Percentiles rank a stretch among this genome's conserved stretches.
Evolutionary conservation across 2,113 vertebrate genomes (phyloP).

Genomic region (Nannobrachium achirus): DNA sequence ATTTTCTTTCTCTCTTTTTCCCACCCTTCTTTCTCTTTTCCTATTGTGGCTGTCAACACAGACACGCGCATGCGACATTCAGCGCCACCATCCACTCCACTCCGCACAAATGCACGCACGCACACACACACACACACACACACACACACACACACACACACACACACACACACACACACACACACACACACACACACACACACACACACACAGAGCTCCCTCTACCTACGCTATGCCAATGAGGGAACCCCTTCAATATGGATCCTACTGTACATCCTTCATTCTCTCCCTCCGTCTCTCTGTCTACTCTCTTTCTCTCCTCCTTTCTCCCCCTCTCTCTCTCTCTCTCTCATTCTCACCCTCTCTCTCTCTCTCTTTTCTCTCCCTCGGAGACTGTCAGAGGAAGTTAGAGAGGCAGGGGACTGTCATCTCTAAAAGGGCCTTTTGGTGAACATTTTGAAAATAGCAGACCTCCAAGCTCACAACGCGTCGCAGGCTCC

Average conservation of each 20-base stretch:
- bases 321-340: not conserved
- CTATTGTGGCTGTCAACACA: not conserved
- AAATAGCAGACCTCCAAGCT: no score
- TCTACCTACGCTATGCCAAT: conserved; percentile 1
- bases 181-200: conserved; percentile 34
- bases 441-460: no score
- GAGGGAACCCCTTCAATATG: conserved; percentile 9
- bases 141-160: no score
- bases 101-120: no score
- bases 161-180: no score
- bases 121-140: no score
- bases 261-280: conserved; percentile 14
- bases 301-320: not conserved
- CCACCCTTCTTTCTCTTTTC: conserved; percentile 3
- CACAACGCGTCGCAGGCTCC: no score
- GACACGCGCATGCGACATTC: no score
- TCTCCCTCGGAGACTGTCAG: no score
- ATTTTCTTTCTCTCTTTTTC: conserved; percentile 36
- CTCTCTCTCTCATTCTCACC: not conserved
- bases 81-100: no score
- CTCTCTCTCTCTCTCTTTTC: not conserved
- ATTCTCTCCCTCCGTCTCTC: not conserved
- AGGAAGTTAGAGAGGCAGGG: no score
- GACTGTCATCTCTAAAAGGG: not conserved
- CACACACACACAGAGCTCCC: not conserved